Evolutionary conservation across 2,888 invertebrate species (phyloP), one percentile per base, ranked within the genome.

Genomic region (Torymus texanus): DNA sequence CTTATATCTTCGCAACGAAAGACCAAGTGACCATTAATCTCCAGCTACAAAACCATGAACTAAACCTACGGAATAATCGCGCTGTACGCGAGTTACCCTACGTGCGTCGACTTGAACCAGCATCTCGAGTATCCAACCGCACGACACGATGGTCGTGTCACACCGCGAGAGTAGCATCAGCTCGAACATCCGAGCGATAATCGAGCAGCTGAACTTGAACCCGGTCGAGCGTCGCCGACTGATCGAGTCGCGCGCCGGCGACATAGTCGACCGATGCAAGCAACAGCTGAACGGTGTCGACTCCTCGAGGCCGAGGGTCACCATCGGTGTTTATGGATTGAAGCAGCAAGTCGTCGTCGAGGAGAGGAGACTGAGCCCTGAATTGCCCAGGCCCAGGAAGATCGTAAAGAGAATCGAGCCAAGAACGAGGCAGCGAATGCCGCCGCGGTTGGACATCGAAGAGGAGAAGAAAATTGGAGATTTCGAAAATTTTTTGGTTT

Each of bases 121-220:
- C 21, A 21, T 2, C 11, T 18, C 16, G 14, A 66, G 21, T 21
- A 41, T 10, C 21, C 53, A 65, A 55, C 50, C 29, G 2, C 56
- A 2, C 11, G 51, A n/a, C 5, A 84, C 78, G 68, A 89, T 90
- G 90, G 89, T 90, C 66, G 87, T 89, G 85, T 88, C 88, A n/a
- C 89, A 87, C 62, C 87, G 88, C 56, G 89, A 89, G 82, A 82
- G 86, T 51, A 86, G 84, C 81, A 89, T 90, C 71, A 89, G 89
- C 68, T 87, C 89, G 53, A 90, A 90, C 82, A 90, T 90, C 70
- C 86, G 90, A 21, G 90, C 90, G 82, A 89, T 90, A 83, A 90
- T 90, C 85, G 88, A 90, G 80, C 89, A 90, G 75, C 81, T 90
- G 81, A 90, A 90, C 71, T 81, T 90, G 72, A 88, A 89, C 74